A percentile compares a stretch with the other conserved stretches of the same genome.
phyloP scores from a whole-genome alignment of 2,888 invertebrate genomes.

The Sympetrum striolatum region DNA sequence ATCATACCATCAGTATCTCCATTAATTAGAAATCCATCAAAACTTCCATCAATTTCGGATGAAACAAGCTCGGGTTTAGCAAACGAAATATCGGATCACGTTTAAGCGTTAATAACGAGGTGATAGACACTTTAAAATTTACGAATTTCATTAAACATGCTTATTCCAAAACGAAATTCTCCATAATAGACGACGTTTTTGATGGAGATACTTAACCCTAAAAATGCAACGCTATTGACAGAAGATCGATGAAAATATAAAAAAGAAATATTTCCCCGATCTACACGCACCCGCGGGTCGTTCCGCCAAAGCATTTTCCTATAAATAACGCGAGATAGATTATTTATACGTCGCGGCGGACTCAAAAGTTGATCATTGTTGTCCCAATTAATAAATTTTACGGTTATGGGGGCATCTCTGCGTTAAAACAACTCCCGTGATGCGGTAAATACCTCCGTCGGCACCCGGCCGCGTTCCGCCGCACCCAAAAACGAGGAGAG shows the following conservation, averaged over 20 bases:
- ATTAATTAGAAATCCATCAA: too few relatives aligned
- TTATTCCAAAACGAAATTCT: too few relatives aligned
- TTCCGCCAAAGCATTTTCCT: not conserved
- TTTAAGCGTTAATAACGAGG: too few relatives aligned
- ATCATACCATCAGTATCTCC: too few relatives aligned
- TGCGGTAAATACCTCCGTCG: not conserved
- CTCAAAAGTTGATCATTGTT: not conserved
- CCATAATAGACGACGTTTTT: not conserved
- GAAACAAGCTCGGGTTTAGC: too few relatives aligned
- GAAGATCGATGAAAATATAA: not conserved
- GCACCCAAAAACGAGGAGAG: not conserved
- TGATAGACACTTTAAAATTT: too few relatives aligned
- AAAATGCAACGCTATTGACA: not conserved
- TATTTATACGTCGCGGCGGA: not conserved
- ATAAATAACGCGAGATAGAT: not conserved
- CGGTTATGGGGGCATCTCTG: not conserved
- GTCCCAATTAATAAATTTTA: not conserved
- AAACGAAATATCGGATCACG: too few relatives aligned
- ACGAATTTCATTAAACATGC: too few relatives aligned
- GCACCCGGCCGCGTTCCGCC: not conserved
- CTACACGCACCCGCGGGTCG: not conserved
- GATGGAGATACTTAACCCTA: not conserved
- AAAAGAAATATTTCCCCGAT: not conserved
- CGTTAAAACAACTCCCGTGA: not conserved
- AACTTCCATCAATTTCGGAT: too few relatives aligned